Evolutionary conservation across 2,797 vertebrate species (phyloP).

Genomic region (Amblyraja radiata): DNA sequence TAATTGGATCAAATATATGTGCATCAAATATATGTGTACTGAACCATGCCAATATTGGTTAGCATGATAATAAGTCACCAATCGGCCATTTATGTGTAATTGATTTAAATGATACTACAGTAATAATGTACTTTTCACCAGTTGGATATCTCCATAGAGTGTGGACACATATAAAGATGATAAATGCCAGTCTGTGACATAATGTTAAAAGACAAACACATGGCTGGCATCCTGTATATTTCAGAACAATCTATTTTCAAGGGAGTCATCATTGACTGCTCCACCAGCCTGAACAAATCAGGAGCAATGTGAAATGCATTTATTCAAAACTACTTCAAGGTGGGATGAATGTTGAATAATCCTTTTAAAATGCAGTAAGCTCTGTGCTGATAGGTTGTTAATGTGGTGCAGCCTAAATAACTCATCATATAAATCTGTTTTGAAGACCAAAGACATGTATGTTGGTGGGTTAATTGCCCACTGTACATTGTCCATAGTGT

Average conservation of each 20-base stretch:
- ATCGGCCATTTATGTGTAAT: not conserved
- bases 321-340: not conserved
- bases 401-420: not conserved
- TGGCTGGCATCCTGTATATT: not conserved
- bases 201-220: not conserved
- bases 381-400: not conserved
- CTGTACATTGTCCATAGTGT: too few relatives aligned
- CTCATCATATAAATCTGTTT: too few relatives aligned
- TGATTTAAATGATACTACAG: constrained; percentile 12
- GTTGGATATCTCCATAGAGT: constrained; percentile 6
- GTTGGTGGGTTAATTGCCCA: too few relatives aligned
- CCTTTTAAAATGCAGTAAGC: not conserved
- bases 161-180: not conserved
- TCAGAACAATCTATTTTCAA: not conserved
- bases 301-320: not conserved
- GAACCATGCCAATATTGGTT: constrained; percentile 9
- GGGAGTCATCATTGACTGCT: not conserved
- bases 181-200: not conserved
- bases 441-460: not conserved
- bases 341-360: not conserved
- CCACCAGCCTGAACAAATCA: not conserved
- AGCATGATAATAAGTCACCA: not conserved
- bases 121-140: not conserved
- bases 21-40: not conserved
- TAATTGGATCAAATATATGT: not conserved